Conservation (phyloP, 1,140 invertebrate genomes). For the Melipona quadrifasciata region DNA sequence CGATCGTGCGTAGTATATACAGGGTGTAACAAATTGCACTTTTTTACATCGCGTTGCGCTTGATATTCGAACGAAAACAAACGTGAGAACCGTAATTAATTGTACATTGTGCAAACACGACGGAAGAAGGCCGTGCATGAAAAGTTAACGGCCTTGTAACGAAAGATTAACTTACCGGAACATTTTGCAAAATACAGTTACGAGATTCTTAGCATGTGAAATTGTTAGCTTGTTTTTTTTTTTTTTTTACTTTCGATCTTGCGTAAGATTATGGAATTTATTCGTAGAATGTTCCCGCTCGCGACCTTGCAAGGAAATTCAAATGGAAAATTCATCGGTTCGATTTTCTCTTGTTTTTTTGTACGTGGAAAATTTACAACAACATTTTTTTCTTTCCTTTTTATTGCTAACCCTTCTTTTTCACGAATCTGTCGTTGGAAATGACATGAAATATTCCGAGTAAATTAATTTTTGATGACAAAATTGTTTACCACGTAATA, state of each 20-base stretch:
- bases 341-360: neutral
- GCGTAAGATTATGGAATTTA: constrained; percentile 39
- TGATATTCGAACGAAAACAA: constrained; percentile 36
- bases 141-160: constrained; percentile 63
- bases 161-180: constrained; percentile 66
- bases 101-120: constrained; percentile 43
- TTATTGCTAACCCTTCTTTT: too few relatives aligned
- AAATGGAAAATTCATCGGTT: neutral
- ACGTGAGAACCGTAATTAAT: constrained; percentile 42
- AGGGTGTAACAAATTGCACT: neutral
- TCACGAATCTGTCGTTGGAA: too few relatives aligned
- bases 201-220: constrained; percentile 14
- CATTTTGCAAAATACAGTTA: constrained; percentile 51
- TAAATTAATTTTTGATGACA: too few relatives aligned
- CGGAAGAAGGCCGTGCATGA: constrained; percentile 48
- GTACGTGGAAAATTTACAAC: neutral
- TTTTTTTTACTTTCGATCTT: constrained; percentile 38
- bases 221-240: constrained; percentile 12
- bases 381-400: neutral
- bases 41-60: neutral
- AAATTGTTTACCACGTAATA: too few relatives aligned
- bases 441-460: too few relatives aligned
- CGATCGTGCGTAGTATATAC: neutral
- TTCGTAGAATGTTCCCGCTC: neutral
- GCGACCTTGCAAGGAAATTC: neutral